Conservation (phyloP, 2,888 invertebrate species). For the Dione juno region DNA sequence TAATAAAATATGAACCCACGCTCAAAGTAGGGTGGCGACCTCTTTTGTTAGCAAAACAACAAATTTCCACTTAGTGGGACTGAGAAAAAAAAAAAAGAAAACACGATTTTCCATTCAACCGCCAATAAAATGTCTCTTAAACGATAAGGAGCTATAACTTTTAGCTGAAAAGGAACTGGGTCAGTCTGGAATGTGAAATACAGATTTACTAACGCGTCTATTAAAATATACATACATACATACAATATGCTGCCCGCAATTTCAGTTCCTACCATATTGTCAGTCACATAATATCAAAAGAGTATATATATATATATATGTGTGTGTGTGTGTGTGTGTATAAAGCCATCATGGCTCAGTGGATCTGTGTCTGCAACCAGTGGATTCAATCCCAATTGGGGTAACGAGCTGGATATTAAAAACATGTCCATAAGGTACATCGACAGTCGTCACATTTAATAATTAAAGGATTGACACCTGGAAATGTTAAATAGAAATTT, state of each 20-base stretch:
- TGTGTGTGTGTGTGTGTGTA: no score
- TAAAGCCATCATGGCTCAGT: no score
- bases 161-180: constrained; percentile 36
- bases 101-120: constrained; percentile 29
- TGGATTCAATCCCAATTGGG: no score
- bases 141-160: constrained; percentile 36
- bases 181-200: constrained; percentile 27
- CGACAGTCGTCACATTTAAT: no score
- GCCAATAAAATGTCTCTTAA: constrained; percentile 39
- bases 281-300: no score
- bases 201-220: neutral
- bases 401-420: no score
- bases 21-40: neutral
- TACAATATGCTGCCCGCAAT: neutral
- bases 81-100: constrained; percentile 24
- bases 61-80: neutral
- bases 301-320: no score
- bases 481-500: no score
- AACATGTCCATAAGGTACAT: no score
- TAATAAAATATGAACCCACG: neutral
- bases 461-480: no score
- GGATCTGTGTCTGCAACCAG: no score
- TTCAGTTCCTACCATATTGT: no score
- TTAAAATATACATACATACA: neutral
- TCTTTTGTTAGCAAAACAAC: neutral